Evolutionary conservation across 2,113 vertebrate species (phyloP), one percentile per base, ranked within the genome.

Genomic region (Lampris incognitus): DNA sequence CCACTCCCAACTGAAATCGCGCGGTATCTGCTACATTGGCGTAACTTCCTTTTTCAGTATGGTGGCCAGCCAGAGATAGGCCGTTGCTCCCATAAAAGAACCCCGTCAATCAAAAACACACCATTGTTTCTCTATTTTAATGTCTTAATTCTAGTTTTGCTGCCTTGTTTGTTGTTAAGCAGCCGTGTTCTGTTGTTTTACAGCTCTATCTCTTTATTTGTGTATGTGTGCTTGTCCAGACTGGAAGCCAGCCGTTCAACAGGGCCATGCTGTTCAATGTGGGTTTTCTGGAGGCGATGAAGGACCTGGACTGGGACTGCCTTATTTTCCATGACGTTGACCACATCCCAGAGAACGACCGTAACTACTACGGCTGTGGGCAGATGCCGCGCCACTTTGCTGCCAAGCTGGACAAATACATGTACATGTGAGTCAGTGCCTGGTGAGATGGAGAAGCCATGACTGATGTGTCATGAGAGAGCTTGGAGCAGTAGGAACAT

Each of bases 231-330:
- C 49, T 13, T 54, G 51, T 7, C 2, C 93, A 99, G 97, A 95
- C 94, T 51, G 97, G 97, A 54, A 96, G 89, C 68, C 96, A 98
- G 36, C 97, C 97, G 63, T 99, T 99, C 89, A 99, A 99, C 73
- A 96, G 97, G 89, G 97, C 97, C 86, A 99, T 99, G 97, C 95
- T 98, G 64, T 99, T 99, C 90, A 99, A 98, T 0, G 96, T 98
- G 68, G 97, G 97, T 50, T 99, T 98, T 91, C 92, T 92, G 89
- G 97, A 98, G 92, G 97, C 97, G 54, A 97, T 99, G 96, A 98
- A 97, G 87, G 97, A 98, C 85, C 69, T 97, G 90, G 93, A 95
- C 69, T 99, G 97, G 97, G 97, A 99, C 87, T 99, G 97, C 71
- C 85, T 99, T 44, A 93, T 99, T 89, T 99, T 99, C 67, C 97